phyloP scores from a whole-genome alignment of 1,140 invertebrate genomes.

The Euschistus heros region DNA sequence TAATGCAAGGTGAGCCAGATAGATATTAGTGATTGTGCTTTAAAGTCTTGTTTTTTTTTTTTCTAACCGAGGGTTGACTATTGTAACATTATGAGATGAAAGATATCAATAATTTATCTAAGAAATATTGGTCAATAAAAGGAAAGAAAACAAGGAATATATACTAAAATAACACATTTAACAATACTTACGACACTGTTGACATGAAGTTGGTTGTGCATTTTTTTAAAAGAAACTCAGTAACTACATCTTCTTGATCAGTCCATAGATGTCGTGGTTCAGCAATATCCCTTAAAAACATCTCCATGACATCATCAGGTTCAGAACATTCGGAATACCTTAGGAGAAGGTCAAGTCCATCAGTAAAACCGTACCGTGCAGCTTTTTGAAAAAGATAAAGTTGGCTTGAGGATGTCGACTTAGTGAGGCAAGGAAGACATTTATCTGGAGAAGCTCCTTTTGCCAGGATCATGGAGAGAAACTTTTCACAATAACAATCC shows the following conservation, averaged over 20 bases:
- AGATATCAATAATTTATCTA: too few species aligned
- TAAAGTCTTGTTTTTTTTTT: too few species aligned
- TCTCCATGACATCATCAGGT: neutral
- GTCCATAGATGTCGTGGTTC: neutral
- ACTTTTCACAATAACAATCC: slow-evolving; percentile 13
- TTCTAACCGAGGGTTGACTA: too few species aligned
- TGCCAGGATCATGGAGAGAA: slow-evolving; percentile 5
- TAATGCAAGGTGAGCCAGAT: too few species aligned
- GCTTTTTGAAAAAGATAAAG: slow-evolving; percentile 5
- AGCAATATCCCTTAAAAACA: neutral
- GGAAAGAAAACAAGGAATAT: too few species aligned
- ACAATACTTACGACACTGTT: neutral
- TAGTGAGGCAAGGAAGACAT: neutral
- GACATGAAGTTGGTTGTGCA: neutral
- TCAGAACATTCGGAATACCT: slow-evolving; percentile 12
- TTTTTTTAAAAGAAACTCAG: neutral
- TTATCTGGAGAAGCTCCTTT: slow-evolving; percentile 1
- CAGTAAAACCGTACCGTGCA: neutral
- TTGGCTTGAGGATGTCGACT: neutral
- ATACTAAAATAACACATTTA: too few species aligned
- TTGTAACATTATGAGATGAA: too few species aligned
- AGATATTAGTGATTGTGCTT: too few species aligned
- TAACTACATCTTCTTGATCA: neutral
- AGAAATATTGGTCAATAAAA: too few species aligned
- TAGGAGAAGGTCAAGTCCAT: slow-evolving; percentile 8